A percentile compares a stretch with the other conserved stretches of the same genome.
Conservation (phyloP, 2,113 vertebrate species). For the Festucalex cinctus region DNA sequence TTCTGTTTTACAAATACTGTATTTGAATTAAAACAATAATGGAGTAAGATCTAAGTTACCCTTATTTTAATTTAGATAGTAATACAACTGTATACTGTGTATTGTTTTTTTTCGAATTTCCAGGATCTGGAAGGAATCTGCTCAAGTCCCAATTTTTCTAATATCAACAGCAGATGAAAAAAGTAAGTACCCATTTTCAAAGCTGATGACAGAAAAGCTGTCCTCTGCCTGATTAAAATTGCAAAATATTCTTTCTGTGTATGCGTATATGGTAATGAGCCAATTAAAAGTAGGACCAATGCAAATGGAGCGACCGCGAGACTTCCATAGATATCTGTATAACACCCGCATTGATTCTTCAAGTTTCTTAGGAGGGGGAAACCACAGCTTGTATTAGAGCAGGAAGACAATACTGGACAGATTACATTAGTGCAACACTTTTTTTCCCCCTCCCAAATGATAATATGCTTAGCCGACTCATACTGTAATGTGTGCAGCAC, state of each 20-base stretch:
- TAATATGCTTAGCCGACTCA: conserved; percentile 16
- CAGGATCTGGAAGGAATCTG: neutral
- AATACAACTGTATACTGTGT: too few species aligned
- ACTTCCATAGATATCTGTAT: neutral
- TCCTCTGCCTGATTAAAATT: conserved; percentile 54
- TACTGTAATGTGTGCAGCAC: neutral
- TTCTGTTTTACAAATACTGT: neutral
- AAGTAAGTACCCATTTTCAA: too few species aligned
- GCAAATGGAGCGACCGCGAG: conserved; percentile 54
- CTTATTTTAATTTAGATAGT: neutral
- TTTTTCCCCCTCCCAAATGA: neutral
- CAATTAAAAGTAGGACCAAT: conserved; percentile 66
- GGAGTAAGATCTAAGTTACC: too few species aligned
- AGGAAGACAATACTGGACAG: conserved; percentile 6
- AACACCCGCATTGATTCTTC: neutral
- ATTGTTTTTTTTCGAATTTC: conserved; percentile 7
- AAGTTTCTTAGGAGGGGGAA: conserved; percentile 6
- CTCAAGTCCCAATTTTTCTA: neutral
- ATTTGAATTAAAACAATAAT: neutral
- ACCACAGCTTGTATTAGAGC: neutral
- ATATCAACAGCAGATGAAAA: neutral
- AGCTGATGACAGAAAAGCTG: conserved; percentile 14
- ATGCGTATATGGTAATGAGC: conserved; percentile 68
- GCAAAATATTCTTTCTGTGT: conserved; percentile 40
- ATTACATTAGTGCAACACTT: neutral